Evolutionary conservation across 2,113 vertebrate genomes (phyloP).

Genomic region (Gavia stellata): DNA sequence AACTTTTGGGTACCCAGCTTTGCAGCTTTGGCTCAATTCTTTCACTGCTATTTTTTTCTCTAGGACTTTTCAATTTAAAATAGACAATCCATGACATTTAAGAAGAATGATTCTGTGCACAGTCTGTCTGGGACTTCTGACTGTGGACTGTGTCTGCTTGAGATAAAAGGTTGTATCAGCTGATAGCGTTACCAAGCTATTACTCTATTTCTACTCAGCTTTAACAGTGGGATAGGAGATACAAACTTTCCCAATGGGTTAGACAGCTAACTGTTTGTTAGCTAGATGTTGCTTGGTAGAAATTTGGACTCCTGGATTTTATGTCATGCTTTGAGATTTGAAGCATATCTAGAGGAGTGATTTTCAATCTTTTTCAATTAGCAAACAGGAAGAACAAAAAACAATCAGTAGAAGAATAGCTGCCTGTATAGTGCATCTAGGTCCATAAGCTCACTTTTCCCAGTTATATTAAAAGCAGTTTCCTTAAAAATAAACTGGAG

Average conservation of each 20-base stretch:
- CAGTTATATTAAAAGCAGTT: background rate
- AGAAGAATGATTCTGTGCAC: background rate
- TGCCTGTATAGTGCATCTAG: background rate
- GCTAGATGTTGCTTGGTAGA: background rate
- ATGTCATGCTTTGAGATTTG: background rate
- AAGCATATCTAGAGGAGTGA: background rate
- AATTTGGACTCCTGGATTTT: background rate
- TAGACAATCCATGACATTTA: background rate
- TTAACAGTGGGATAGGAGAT: background rate
- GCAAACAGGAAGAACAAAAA: background rate
- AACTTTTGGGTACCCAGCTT: background rate
- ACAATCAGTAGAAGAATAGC: background rate
- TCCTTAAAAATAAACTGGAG: background rate
- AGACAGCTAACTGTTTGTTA: background rate
- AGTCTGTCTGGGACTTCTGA: background rate
- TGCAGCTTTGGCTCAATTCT: background rate
- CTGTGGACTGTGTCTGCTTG: background rate
- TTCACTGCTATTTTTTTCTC: background rate
- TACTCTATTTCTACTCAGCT: background rate
- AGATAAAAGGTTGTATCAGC: background rate
- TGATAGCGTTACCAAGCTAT: background rate
- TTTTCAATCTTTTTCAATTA: constrained; percentile 2
- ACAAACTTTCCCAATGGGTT: background rate
- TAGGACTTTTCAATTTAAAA: background rate
- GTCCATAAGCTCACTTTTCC: background rate